These are phyloP conservation scores for Drosophila albomicans DNA, from an alignment of 1,140 invertebrate species.

Conservation along the genomic window DNA sequence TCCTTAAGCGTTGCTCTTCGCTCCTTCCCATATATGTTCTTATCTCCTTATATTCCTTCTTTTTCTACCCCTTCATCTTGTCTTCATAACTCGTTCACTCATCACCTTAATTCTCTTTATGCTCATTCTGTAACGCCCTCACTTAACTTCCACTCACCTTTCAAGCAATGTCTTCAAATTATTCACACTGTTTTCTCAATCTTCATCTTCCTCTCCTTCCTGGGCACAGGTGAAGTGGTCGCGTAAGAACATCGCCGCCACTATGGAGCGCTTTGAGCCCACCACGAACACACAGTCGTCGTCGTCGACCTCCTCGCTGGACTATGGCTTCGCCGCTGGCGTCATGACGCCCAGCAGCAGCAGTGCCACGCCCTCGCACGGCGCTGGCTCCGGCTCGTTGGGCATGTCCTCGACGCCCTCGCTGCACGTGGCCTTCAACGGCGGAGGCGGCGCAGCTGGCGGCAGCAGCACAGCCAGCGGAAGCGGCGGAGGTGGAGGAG, in stretches of 20 bases:
- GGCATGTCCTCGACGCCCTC: constrained; percentile 64
- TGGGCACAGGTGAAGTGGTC: constrained; percentile 81
- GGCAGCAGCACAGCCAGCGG: constrained; percentile 75
- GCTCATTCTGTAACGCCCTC: no score
- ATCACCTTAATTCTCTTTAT: no score
- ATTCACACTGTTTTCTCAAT: no score
- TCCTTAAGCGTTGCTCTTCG: no score
- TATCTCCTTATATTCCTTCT: no score
- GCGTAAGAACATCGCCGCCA: constrained; percentile 87
- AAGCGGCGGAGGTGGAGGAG: constrained; percentile 7
- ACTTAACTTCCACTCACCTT: no score
- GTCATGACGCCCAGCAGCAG: constrained; percentile 73
- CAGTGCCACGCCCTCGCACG: constrained; percentile 68
- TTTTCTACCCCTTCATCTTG: no score
- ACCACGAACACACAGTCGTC: constrained; percentile 67
- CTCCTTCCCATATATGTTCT: no score
- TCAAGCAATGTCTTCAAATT: no score
- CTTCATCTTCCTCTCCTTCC: background rate
- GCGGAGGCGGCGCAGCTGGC: constrained; percentile 22
- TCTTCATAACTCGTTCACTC: no score
- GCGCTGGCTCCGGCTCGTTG: constrained; percentile 44
- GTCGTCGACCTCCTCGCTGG: constrained; percentile 76
- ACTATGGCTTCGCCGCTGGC: constrained; percentile 79
- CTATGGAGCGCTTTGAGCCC: constrained; percentile 88
- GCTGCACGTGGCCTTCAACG: constrained; percentile 70